phyloP scores from a whole-genome alignment of 1,140 invertebrate species.

The Nilaparvata lugens region DNA sequence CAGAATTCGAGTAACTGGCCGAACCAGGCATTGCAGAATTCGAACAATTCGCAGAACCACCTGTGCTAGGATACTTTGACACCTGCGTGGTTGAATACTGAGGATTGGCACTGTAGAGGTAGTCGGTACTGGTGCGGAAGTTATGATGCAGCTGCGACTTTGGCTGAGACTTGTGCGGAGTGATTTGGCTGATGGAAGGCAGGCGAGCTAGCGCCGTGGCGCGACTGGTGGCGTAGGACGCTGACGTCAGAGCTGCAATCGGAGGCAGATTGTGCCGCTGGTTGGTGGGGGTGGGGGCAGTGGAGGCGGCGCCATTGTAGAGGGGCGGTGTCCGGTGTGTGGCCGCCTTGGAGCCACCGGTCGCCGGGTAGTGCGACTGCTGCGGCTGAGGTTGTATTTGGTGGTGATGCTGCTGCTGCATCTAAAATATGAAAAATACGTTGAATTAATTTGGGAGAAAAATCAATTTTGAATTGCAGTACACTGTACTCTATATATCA shows the following conservation, averaged over 20 bases:
- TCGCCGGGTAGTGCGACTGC: constrained; percentile 19
- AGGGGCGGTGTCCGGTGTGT: constrained; percentile 2
- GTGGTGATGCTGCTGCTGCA: constrained; percentile 33
- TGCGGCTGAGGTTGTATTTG: constrained; percentile 23
- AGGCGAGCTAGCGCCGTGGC: neutral
- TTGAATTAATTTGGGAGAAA: too few species aligned
- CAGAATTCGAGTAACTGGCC: too few species aligned
- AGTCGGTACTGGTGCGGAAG: too few species aligned
- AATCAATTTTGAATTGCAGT: too few species aligned
- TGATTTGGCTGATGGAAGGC: constrained; percentile 10
- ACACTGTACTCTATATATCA: too few species aligned
- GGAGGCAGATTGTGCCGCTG: constrained; percentile 15
- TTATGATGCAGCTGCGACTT: too few species aligned
- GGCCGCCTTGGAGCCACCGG: neutral
- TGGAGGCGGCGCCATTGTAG: neutral
- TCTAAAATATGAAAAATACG: constrained; percentile 17
- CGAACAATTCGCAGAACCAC: too few species aligned
- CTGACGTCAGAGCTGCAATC: constrained; percentile 7
- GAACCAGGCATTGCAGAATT: too few species aligned
- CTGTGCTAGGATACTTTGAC: too few species aligned
- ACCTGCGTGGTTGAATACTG: too few species aligned
- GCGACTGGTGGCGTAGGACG: neutral
- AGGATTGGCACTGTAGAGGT: too few species aligned
- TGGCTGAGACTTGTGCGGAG: neutral
- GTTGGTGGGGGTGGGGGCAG: neutral